These are phyloP conservation scores for Formica aserva DNA, from an alignment of 2,888 invertebrate species.

Conservation along the genomic window DNA sequence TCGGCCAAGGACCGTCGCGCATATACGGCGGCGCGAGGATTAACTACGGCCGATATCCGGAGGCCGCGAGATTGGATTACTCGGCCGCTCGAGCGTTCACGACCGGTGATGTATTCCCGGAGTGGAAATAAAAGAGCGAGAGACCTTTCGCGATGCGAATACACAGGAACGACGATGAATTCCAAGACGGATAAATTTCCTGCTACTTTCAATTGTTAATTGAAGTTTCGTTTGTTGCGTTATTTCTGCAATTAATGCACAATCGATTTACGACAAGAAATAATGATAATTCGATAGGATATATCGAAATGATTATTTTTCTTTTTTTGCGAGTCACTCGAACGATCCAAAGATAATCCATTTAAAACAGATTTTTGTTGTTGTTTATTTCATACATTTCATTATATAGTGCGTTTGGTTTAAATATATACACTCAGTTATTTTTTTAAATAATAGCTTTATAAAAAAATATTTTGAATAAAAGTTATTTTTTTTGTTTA, in stretches of 20 bases:
- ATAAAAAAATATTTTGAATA: too few species aligned
- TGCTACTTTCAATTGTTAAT: background rate
- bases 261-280: background rate
- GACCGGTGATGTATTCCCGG: conserved; percentile 41
- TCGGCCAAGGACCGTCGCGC: conserved; percentile 54
- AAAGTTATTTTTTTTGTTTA: too few species aligned
- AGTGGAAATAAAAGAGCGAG: conserved; percentile 12
- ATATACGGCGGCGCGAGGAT: conserved; percentile 55
- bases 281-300: background rate
- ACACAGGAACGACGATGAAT: background rate
- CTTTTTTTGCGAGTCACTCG: background rate
- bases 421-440: too few species aligned
- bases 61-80: conserved; percentile 46
- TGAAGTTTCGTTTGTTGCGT: background rate
- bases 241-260: background rate
- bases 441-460: too few species aligned
- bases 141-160: background rate
- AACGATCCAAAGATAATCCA: background rate
- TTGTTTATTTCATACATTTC: background rate
- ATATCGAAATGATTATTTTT: background rate
- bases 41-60: conserved; percentile 54
- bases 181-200: background rate
- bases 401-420: too few species aligned
- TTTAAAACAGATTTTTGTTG: background rate
- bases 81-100: conserved; percentile 26